Evolutionary conservation across 2,888 invertebrate genomes (phyloP).

Genomic region (Pseudoips prasinana): DNA sequence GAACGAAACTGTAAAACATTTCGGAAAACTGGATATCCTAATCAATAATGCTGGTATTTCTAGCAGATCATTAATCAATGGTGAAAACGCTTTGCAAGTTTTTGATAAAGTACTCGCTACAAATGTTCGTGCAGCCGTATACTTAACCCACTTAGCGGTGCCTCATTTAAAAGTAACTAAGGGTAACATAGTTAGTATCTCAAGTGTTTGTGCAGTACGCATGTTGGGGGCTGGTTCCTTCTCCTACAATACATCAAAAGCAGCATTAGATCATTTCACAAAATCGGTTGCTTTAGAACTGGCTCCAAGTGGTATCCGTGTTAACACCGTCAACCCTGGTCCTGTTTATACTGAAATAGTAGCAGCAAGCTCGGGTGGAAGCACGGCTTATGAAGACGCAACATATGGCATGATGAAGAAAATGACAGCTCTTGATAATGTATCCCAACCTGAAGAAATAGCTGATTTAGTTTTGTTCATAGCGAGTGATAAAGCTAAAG

Average conservation of each 20-base stretch:
- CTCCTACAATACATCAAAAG: constrained; percentile 30
- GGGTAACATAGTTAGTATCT: constrained; percentile 88
- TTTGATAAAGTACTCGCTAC: constrained; percentile 16
- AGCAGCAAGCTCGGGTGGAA: constrained; percentile 7
- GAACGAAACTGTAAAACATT: background rate
- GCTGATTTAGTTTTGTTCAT: constrained; percentile 36
- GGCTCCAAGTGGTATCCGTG: constrained; percentile 87
- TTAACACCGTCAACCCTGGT: constrained; percentile 50
- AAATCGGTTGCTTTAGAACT: constrained; percentile 80
- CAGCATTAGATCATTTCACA: constrained; percentile 34
- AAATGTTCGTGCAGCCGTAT: constrained; percentile 22
- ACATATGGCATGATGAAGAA: background rate
- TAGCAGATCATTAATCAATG: background rate
- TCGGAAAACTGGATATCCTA: background rate
- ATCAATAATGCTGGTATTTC: background rate
- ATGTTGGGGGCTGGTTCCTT: background rate
- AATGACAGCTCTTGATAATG: constrained; percentile 3
- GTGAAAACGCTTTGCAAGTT: constrained; percentile 15
- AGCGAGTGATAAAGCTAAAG: constrained; percentile 35
- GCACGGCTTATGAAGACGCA: background rate
- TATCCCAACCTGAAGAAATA: constrained; percentile 32
- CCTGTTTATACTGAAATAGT: constrained; percentile 16
- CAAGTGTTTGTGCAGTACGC: constrained; percentile 15
- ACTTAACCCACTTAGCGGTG: constrained; percentile 24
- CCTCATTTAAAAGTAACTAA: constrained; percentile 30